Conservation (phyloP, 2,113 vertebrate genomes). For the Phrynosoma platyrhinos region DNA sequence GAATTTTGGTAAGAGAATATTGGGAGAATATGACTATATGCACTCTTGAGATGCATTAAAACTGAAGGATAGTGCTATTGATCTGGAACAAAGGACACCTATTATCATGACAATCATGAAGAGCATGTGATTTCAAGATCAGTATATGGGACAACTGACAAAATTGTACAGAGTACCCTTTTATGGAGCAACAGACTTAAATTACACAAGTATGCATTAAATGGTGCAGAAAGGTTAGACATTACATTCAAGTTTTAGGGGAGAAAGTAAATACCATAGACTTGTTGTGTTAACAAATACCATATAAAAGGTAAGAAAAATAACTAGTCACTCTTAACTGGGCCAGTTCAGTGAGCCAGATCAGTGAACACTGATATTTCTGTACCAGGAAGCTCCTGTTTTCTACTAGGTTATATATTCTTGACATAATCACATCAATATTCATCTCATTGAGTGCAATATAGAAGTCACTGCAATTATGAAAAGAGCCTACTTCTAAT, state of each 20-base stretch:
- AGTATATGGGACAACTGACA: background rate
- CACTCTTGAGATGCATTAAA: background rate
- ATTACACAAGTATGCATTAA: conserved; percentile 20
- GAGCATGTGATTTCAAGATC: background rate
- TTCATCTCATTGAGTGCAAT: conserved; percentile 56
- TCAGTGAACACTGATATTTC: conserved; percentile 32
- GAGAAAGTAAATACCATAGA: conserved; percentile 23
- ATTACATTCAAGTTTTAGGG: background rate
- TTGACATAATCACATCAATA: conserved; percentile 51
- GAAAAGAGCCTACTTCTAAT: conserved; percentile 51
- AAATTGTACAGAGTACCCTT: background rate
- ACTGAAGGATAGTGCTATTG: background rate
- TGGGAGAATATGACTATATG: too few species aligned
- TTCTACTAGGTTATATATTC: conserved; percentile 64
- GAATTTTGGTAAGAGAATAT: too few species aligned
- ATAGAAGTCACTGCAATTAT: conserved; percentile 56
- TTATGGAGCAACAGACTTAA: background rate
- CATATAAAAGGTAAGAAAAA: conserved; percentile 39
- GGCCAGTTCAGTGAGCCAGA: conserved; percentile 26
- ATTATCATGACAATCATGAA: background rate
- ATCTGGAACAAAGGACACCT: background rate
- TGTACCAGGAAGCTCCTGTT: background rate
- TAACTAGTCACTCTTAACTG: conserved; percentile 14
- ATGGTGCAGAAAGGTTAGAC: conserved; percentile 20
- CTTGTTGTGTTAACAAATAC: conserved; percentile 33